phyloP scores from a whole-genome alignment of 2,797 vertebrate genomes.

The Parambassis ranga region DNA sequence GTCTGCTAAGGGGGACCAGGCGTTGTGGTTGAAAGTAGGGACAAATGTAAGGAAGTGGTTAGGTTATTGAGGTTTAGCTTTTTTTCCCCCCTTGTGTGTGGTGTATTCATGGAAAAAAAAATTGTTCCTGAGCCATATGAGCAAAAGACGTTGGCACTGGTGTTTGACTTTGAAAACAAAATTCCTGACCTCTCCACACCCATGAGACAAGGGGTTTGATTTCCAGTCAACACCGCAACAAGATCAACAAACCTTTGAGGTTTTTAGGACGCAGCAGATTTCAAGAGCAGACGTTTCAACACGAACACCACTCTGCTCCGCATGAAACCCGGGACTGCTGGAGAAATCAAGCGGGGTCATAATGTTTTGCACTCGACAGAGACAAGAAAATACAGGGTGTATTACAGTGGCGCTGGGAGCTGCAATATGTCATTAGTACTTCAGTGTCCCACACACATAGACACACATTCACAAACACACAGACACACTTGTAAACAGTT shows the following conservation, averaged over 20 bases:
- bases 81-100: slow-evolving; percentile 59
- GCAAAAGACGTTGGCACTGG: slow-evolving; percentile 50
- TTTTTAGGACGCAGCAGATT: slow-evolving; percentile 38
- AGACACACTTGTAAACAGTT: slow-evolving; percentile 9
- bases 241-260: slow-evolving; percentile 72
- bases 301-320: neutral
- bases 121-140: slow-evolving; percentile 40
- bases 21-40: slow-evolving; percentile 63
- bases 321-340: slow-evolving; percentile 6
- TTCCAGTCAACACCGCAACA: slow-evolving; percentile 64
- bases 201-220: slow-evolving; percentile 54
- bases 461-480: slow-evolving; percentile 1
- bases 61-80: slow-evolving; percentile 69
- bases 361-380: slow-evolving; percentile 52
- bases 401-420: slow-evolving; percentile 34
- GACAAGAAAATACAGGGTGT: slow-evolving; percentile 62
- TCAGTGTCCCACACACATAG: slow-evolving; percentile 42
- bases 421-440: slow-evolving; percentile 65
- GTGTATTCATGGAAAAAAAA: slow-evolving; percentile 53
- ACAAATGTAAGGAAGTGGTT: slow-evolving; percentile 80
- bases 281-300: slow-evolving; percentile 28
- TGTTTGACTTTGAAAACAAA: slow-evolving; percentile 73
- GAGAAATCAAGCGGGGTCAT: slow-evolving; percentile 35
- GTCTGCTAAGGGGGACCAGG: slow-evolving; percentile 50
- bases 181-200: slow-evolving; percentile 72